Evolutionary conservation across 2,113 vertebrate species (phyloP).

Genomic region (Bubo scandiacus): DNA sequence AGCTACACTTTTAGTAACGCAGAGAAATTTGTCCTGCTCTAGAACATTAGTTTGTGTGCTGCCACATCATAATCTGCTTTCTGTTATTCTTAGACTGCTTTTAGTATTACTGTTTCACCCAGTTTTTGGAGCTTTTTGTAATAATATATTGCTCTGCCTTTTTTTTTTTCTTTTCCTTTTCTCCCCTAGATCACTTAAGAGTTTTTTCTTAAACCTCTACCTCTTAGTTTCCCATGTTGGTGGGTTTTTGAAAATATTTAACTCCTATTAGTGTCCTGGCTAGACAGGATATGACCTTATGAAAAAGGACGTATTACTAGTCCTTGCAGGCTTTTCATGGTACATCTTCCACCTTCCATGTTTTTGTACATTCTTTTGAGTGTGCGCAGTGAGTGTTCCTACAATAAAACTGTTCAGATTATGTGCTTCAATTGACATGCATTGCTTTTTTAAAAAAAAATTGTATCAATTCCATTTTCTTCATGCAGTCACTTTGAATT

Average conservation of each 20-base stretch:
- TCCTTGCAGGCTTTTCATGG: not conserved
- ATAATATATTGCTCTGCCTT: not conserved
- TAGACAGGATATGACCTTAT: not conserved
- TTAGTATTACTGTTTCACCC: not conserved
- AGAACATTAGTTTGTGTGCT: not conserved
- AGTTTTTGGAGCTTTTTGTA: not conserved
- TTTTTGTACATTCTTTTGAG: not conserved
- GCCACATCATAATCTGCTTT: not conserved
- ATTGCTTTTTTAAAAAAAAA: not conserved
- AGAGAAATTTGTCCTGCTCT: not conserved
- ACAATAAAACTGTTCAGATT: conserved; percentile 24
- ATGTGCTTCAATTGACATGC: not conserved
- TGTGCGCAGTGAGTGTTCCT: conserved; percentile 4
- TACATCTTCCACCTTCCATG: conserved; percentile 6
- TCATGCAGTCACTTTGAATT: conserved; percentile 46
- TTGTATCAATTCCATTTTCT: conserved; percentile 27
- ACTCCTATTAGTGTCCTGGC: not conserved
- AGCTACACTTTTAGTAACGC: not conserved
- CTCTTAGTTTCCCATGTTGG: conserved; percentile 42
- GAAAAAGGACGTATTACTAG: not conserved
- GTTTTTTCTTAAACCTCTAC: conserved; percentile 14
- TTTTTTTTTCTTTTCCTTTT: not conserved
- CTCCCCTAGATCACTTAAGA: not conserved
- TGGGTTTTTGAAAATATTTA: conserved; percentile 42
- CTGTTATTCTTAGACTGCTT: not conserved